Percentiles rank a stretch among this genome's conserved stretches.
Conservation (phyloP, 2,888 invertebrate species). For the Tuberolachnus salignus region DNA sequence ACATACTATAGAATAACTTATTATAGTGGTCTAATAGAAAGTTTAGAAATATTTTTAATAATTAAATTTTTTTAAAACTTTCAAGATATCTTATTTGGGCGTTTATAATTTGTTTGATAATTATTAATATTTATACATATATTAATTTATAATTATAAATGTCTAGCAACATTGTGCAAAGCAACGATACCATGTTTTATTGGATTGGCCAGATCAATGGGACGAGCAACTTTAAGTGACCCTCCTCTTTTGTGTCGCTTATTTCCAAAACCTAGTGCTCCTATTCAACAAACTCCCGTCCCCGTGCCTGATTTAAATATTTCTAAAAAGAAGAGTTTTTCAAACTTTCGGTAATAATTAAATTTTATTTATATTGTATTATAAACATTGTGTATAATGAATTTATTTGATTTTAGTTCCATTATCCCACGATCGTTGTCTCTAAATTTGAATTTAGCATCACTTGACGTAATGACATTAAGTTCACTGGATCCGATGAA, state of each 20-base stretch:
- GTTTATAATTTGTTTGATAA: neutral
- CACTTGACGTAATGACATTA: constrained; percentile 60
- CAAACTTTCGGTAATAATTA: constrained; percentile 61
- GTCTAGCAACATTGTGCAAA: constrained; percentile 77
- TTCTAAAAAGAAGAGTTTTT: constrained; percentile 63
- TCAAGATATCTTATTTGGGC: neutral
- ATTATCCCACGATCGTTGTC: constrained; percentile 92
- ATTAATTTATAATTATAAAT: neutral
- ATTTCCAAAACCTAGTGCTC: constrained; percentile 80
- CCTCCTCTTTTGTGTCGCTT: constrained; percentile 82
- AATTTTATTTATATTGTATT: neutral
- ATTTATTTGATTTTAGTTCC: constrained; percentile 67
- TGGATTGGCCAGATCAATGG: constrained; percentile 88
- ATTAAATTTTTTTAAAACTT: neutral
- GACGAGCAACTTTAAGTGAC: constrained; percentile 79
- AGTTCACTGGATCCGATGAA: constrained; percentile 60
- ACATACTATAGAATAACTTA: too few species aligned
- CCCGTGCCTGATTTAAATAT: constrained; percentile 60
- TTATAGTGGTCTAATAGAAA: neutral
- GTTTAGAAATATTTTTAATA: neutral
- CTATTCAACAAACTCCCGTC: constrained; percentile 64
- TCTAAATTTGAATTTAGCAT: constrained; percentile 75
- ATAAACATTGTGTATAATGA: neutral
- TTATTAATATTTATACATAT: neutral
- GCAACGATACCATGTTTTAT: constrained; percentile 85